Base-by-base conservation (phyloP, 2,113 vertebrate genomes). In the Calyptommatus sinebrachiatus region DNA sequence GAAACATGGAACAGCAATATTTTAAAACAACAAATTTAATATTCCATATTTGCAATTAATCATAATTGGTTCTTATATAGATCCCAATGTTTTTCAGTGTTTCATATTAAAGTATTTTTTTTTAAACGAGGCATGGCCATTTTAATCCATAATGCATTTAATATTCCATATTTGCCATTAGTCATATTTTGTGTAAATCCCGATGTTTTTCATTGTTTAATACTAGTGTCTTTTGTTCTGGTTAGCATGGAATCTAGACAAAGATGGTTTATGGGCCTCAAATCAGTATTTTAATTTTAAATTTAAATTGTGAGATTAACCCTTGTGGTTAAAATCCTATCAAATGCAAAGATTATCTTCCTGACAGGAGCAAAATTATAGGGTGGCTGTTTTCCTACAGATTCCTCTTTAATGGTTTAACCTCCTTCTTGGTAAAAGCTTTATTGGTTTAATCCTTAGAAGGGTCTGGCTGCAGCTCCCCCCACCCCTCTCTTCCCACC, bases 271-370 rank as follows among this genome's bases (percentile, higher is more conserved):
- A 41, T 46, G 69, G 35, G 66, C 22, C 66, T 78, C 22, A 57
- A 31, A 74, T 60, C 28, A 57, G n/a, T 68, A 45, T 70, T 69
- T 60, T 31, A 75, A 81, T 75, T 81, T 53, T 14, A 71, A 73
- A 67, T 28, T n/a, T 28, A 78, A 73, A 24, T n/a, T 29, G 45
- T 57, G 29, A 71, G 31, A 45, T 70, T 28, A 79, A 70, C 77
- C 77, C 71, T 24, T 70, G 16, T 24, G 28, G 26, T 9, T 53
- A 69, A 50, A 83, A 63, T 79, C 73, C 62, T 53, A 68, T 7
- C 16, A 7, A 41, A 71, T 65, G 65, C 45, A 61, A 75, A 63
- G 57, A 67, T 75, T 69, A 81, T 68, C 63, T 68, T 69, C 45
- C 53, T 4, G 14, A n/a, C 29, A 10, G 73, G 46, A 69, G 35